Conservation (phyloP, 2,113 vertebrate species). For the Sterrhoptilus dennistouni region DNA sequence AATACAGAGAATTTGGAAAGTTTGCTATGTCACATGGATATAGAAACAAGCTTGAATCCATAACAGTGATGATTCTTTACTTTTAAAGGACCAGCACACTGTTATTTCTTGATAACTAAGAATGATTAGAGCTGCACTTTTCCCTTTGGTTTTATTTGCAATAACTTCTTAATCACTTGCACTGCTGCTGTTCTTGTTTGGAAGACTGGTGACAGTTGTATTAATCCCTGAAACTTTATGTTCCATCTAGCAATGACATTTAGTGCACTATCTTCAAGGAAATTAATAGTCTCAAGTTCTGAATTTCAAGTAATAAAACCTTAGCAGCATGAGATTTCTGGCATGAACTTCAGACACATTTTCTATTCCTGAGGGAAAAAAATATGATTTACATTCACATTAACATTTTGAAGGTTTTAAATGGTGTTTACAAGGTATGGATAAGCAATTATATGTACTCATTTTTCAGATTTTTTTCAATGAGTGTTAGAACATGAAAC, state of each 20-base stretch:
- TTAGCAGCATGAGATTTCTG: not conserved
- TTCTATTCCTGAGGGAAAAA: conserved; percentile 4
- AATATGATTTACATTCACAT: not conserved
- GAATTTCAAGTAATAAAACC: not conserved
- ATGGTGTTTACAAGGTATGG: not conserved
- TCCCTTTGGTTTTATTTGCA: not conserved
- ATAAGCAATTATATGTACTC: not conserved
- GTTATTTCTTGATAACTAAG: not conserved
- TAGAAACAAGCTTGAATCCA: not conserved
- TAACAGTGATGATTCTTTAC: not conserved
- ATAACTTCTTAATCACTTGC: not conserved
- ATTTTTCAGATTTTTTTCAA: conserved; percentile 18
- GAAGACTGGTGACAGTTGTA: not conserved
- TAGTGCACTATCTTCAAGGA: not conserved
- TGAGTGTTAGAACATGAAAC: not conserved
- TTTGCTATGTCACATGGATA: not conserved
- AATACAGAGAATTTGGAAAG: not conserved
- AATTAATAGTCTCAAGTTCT: not conserved
- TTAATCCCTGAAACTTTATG: not conserved
- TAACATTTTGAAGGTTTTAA: conserved; percentile 15
- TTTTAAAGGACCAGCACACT: not conserved
- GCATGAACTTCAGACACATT: not conserved
- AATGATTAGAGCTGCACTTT: not conserved
- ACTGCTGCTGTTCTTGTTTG: not conserved
- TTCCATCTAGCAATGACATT: not conserved